Conservation (phyloP, 2,113 vertebrate species). For the Anguilla rostrata region DNA sequence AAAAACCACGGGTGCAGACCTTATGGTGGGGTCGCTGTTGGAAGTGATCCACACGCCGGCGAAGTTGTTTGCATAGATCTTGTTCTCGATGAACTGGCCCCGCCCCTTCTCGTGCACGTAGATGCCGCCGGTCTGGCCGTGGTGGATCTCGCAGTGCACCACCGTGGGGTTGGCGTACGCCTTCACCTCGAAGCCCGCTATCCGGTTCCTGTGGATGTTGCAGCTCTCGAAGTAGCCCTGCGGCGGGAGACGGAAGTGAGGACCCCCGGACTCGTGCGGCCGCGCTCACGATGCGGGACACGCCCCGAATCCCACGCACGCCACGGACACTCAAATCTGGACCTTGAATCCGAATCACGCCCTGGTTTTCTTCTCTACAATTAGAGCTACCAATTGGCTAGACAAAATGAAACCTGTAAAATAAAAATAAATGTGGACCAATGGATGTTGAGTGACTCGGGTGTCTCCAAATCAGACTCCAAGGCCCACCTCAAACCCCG, state of each 20-base stretch:
- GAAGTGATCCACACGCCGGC: slow-evolving; percentile 99
- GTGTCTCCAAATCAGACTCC: too few relatives aligned
- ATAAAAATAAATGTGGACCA: neutral
- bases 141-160: slow-evolving; percentile 97
- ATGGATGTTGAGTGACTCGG: too few relatives aligned
- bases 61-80: slow-evolving; percentile 99
- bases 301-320: too few relatives aligned
- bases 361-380: too few relatives aligned
- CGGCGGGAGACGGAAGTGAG: slow-evolving; percentile 12
- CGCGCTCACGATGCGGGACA: too few relatives aligned
- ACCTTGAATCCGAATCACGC: neutral
- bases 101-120: slow-evolving; percentile 98
- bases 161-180: slow-evolving; percentile 97
- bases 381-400: too few relatives aligned
- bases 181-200: slow-evolving; percentile 98
- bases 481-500: too few relatives aligned
- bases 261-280: too few relatives aligned
- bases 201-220: slow-evolving; percentile 94
- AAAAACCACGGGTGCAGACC: slow-evolving; percentile 62
- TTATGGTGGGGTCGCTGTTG: slow-evolving; percentile 98
- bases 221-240: slow-evolving; percentile 73
- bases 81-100: slow-evolving; percentile 98
- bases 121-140: slow-evolving; percentile 97
- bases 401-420: neutral
- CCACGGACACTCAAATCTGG: neutral